Evolutionary conservation across 2,797 vertebrate species (phyloP).

Genomic region (Harpagifer antarcticus): DNA sequence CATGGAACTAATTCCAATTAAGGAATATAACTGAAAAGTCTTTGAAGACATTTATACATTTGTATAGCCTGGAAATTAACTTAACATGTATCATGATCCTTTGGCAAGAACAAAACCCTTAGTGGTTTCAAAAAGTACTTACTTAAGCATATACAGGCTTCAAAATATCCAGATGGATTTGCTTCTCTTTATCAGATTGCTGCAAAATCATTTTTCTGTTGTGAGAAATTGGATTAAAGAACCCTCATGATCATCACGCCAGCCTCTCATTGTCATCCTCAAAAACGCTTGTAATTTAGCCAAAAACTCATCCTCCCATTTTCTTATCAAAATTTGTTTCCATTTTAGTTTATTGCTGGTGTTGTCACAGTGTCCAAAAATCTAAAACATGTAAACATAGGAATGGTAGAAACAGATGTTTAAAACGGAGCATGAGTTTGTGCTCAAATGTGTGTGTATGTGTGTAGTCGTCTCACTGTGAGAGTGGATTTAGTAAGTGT

Average conservation of each 20-base stretch:
- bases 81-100: neutral
- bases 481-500: conserved; percentile 61
- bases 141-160: too few relatives aligned
- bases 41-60: neutral
- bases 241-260: neutral
- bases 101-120: neutral
- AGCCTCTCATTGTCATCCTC: too few relatives aligned
- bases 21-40: neutral
- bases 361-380: neutral
- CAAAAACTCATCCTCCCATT: conserved; percentile 20
- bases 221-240: conserved; percentile 2
- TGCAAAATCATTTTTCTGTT: neutral
- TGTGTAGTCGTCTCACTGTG: neutral
- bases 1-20: neutral
- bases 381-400: conserved; percentile 61
- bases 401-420: conserved; percentile 62
- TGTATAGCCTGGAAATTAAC: neutral
- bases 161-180: too few relatives aligned
- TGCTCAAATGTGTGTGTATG: neutral
- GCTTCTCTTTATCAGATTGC: neutral
- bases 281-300: conserved; percentile 7
- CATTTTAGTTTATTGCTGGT: conserved; percentile 15
- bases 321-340: conserved; percentile 21
- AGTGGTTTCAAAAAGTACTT: neutral
- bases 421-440: neutral